Evolutionary conservation across 2,888 invertebrate genomes (phyloP), one percentile per base, ranked within the genome.

Genomic region (Drosophila planitibia): DNA sequence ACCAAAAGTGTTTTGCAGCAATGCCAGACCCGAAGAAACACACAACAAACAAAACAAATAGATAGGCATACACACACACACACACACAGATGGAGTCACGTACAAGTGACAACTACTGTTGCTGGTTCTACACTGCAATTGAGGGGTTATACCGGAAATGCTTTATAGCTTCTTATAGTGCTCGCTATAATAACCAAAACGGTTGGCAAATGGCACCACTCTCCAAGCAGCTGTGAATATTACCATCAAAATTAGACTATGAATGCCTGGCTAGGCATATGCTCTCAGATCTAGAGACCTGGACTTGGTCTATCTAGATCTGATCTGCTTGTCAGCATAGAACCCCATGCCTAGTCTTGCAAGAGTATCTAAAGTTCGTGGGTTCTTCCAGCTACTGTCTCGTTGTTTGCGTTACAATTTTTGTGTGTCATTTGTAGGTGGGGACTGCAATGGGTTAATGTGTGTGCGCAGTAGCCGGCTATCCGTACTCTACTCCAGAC

Each of bases 341-440:
- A 39, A 2, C 3, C 7, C 4, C 19, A 39, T 39, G 0, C 1
- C n/a, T 0, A 2, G 14, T 22, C 4, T 41, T 7, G 19, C 10
- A 16, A 83, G 86, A 32, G 89, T 39, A 83, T 72, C 25, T 14
- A 0, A 16, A 9, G 47, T 69, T 81, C 81, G 68, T 32, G 1
- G 4, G 6, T 3, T 9, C 10, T 5, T 0, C 3, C 6, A 7
- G 14, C 33, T 30, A 52, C 1, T n/a, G 47, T 10, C 25, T 51
- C 33, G 33, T 70, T 83, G 74, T 77, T 81, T 81, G 70, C 86
- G 91, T 83, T 90, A 85, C 86, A 89, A 85, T 89, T 85, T 85
- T 90, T 80, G 90, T 90, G 70, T 90, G 89, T 85, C 89, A 85
- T 71, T 86, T 78, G 89, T 78, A 65, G 83, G 74, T 64, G 85